Conservation (phyloP, 1,140 invertebrate species). For the Camponotus pennsylvanicus region DNA sequence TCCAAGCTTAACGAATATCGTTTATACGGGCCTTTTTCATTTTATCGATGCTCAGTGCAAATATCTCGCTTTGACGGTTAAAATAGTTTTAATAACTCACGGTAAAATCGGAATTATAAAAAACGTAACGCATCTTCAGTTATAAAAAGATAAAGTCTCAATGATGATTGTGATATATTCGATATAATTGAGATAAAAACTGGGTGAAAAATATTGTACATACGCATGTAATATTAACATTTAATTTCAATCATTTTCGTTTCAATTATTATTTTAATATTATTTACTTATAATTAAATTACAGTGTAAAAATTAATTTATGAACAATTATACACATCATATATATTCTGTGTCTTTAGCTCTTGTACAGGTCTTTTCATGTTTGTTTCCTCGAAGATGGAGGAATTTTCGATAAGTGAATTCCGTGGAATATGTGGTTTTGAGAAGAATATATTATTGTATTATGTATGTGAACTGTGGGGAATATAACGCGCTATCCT, state of each 20-base stretch:
- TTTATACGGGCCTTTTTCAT: constrained; percentile 21
- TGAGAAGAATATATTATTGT: constrained; percentile 43
- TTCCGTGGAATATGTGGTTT: constrained; percentile 36
- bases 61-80: constrained; percentile 2
- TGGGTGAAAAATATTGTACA: not conserved
- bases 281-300: too few relatives aligned
- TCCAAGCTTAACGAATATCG: constrained; percentile 48
- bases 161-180: not conserved
- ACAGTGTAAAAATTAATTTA: too few relatives aligned
- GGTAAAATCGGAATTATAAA: not conserved
- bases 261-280: constrained; percentile 4
- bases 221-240: not conserved
- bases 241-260: constrained; percentile 6
- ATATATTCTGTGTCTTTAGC: not conserved
- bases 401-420: constrained; percentile 51
- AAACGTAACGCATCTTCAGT: constrained; percentile 6
- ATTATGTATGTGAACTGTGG: constrained; percentile 19
- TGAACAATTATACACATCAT: not conserved
- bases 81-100: constrained; percentile 3
- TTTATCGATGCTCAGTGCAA: constrained; percentile 9
- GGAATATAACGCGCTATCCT: constrained; percentile 6
- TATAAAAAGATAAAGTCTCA: not conserved
- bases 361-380: not conserved
- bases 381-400: not conserved
- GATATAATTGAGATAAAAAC: not conserved